phyloP scores from a whole-genome alignment of 2,888 invertebrate genomes.

The Xanthia togata region DNA sequence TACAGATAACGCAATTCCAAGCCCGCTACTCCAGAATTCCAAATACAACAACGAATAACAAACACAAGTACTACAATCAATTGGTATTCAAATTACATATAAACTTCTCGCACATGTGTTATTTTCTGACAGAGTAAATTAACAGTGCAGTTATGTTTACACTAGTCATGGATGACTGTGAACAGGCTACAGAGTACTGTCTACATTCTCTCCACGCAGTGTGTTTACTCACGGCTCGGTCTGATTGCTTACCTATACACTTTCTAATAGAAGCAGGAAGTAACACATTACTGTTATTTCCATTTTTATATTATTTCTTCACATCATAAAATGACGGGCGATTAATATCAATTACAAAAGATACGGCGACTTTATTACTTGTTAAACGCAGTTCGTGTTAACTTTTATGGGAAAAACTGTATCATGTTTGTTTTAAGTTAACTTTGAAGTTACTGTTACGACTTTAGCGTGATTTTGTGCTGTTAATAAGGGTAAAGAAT shows the following conservation, averaged over 20 bases:
- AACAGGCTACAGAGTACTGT: slow-evolving; percentile 40
- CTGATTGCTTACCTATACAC: slow-evolving; percentile 57
- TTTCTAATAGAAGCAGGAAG: slow-evolving; percentile 64
- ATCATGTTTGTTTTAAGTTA: slow-evolving; percentile 34
- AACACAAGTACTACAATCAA: slow-evolving; percentile 44
- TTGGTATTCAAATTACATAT: slow-evolving; percentile 56
- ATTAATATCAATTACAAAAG: slow-evolving; percentile 58
- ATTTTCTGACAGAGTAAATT: slow-evolving; percentile 58
- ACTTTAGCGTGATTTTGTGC: slow-evolving; percentile 14
- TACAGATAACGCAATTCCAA: slow-evolving; percentile 49
- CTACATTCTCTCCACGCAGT: slow-evolving; percentile 8
- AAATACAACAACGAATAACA: slow-evolving; percentile 39
- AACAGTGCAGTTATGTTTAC: slow-evolving; percentile 65
- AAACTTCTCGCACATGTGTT: slow-evolving; percentile 58
- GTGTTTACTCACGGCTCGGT: slow-evolving; percentile 53
- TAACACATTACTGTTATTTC: slow-evolving; percentile 64
- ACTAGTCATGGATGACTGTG: slow-evolving; percentile 54
- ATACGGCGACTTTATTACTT: slow-evolving; percentile 38
- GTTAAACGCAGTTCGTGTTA: slow-evolving; percentile 33
- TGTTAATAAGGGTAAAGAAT: slow-evolving; percentile 3
- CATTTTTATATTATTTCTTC: slow-evolving; percentile 39
- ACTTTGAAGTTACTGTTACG: slow-evolving; percentile 24
- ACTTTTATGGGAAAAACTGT: slow-evolving; percentile 35
- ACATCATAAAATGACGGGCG: slow-evolving; percentile 38
- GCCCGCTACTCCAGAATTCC: slow-evolving; percentile 27